Percentiles rank a stretch among this genome's conserved stretches.
Conservation (phyloP, 2,797 vertebrate genomes). For the Podargus strigoides region DNA sequence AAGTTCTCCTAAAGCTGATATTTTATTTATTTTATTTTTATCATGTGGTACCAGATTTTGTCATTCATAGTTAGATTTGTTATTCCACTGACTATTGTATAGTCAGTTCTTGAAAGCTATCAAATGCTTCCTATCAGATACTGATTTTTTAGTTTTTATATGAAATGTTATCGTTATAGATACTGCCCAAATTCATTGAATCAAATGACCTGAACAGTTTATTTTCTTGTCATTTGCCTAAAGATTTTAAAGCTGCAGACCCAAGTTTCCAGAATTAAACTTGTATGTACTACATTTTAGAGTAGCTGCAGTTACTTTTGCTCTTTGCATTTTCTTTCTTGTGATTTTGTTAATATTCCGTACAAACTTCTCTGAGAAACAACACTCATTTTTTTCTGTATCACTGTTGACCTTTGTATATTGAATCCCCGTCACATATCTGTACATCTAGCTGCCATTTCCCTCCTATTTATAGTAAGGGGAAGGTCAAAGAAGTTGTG, state of each 20-base stretch:
- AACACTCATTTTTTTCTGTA: not conserved
- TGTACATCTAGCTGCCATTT: not conserved
- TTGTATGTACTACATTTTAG: not conserved
- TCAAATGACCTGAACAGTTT: not conserved
- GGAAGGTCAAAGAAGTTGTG: not conserved
- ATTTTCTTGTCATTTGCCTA: not conserved
- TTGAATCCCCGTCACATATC: accelerated
- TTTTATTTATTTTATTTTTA: not conserved
- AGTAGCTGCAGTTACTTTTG: not conserved
- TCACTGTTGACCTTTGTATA: not conserved
- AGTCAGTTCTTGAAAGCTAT: not conserved
- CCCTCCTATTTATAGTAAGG: not conserved
- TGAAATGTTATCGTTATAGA: not conserved
- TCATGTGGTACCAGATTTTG: not conserved
- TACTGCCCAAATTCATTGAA: not conserved
- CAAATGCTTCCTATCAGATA: not conserved
- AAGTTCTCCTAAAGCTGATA: not conserved
- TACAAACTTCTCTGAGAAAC: not conserved
- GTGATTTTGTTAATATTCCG: not conserved
- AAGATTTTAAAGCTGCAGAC: not conserved
- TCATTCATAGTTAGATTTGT: not conserved
- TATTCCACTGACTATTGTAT: not conserved
- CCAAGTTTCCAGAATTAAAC: not conserved
- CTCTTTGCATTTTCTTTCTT: not conserved
- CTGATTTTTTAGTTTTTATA: not conserved